These are phyloP conservation scores for Phalacrocorax aristotelis DNA, from an alignment of 2,113 vertebrate species.

Conservation along the genomic window DNA sequence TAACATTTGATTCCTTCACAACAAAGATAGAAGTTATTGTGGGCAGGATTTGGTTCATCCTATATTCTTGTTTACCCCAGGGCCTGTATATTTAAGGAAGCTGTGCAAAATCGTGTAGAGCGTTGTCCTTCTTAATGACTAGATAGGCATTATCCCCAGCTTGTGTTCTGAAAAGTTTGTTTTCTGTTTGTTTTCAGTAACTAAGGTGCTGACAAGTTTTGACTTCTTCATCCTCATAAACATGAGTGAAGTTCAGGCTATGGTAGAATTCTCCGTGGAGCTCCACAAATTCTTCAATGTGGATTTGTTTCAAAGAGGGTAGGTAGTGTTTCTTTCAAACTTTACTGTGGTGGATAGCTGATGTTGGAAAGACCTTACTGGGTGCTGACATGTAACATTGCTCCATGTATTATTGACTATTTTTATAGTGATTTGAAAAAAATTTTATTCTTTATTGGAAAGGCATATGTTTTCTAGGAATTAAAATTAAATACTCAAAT, in stretches of 20 bases:
- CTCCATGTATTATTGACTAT: background rate
- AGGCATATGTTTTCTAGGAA: background rate
- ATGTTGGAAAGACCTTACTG: background rate
- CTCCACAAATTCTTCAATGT: slow-evolving; percentile 99
- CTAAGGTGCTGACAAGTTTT: slow-evolving; percentile 79
- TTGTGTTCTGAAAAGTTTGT: slow-evolving; percentile 33
- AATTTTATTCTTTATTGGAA: background rate
- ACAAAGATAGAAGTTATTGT: background rate
- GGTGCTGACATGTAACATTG: background rate
- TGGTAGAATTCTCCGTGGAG: slow-evolving; percentile 98
- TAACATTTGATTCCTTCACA: background rate
- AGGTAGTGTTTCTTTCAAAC: slow-evolving; percentile 54
- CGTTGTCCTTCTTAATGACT: background rate
- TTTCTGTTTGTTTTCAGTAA: slow-evolving; percentile 63
- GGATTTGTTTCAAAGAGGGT: slow-evolving; percentile 99
- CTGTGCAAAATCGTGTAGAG: background rate
- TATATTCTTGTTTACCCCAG: background rate
- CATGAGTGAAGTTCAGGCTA: slow-evolving; percentile 99
- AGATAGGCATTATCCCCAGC: background rate
- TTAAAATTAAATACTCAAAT: background rate
- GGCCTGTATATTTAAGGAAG: background rate
- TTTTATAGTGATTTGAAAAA: background rate
- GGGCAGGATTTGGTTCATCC: background rate
- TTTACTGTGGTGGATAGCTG: background rate
- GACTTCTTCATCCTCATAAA: slow-evolving; percentile 80